Evolutionary conservation across 2,113 vertebrate species (phyloP).

Genomic region (Anhinga anhinga): DNA sequence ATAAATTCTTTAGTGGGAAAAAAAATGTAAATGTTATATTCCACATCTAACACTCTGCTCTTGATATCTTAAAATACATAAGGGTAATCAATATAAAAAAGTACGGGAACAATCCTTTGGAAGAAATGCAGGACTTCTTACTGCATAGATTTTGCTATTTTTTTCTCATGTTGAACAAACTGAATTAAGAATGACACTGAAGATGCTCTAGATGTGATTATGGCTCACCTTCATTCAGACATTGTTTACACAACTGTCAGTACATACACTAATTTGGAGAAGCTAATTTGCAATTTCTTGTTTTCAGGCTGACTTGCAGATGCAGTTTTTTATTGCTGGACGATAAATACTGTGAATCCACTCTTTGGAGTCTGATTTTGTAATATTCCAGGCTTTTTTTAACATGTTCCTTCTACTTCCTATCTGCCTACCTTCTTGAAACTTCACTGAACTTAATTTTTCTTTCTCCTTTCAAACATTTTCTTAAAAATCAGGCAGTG

Average conservation of each 20-base stretch:
- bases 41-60: not conserved
- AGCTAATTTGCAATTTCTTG: not conserved
- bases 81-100: not conserved
- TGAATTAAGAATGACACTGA: not conserved
- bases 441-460: not conserved
- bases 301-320: not conserved
- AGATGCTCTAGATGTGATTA: not conserved
- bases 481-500: not conserved
- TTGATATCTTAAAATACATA: not conserved
- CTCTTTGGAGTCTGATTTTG: not conserved
- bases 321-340: not conserved
- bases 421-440: not conserved
- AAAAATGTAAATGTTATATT: not conserved
- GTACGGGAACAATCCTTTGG: not conserved
- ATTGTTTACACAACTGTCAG: not conserved
- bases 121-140: not conserved
- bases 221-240: not conserved
- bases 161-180: not conserved
- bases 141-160: not conserved
- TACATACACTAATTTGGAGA: not conserved
- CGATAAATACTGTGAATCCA: not conserved
- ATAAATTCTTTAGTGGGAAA: not conserved
- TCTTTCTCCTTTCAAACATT: not conserved
- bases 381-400: not conserved
- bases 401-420: not conserved